Evolutionary conservation across 2,797 vertebrate species (phyloP), one percentile per base, ranked within the genome.

Genomic region (Falco columbarius): DNA sequence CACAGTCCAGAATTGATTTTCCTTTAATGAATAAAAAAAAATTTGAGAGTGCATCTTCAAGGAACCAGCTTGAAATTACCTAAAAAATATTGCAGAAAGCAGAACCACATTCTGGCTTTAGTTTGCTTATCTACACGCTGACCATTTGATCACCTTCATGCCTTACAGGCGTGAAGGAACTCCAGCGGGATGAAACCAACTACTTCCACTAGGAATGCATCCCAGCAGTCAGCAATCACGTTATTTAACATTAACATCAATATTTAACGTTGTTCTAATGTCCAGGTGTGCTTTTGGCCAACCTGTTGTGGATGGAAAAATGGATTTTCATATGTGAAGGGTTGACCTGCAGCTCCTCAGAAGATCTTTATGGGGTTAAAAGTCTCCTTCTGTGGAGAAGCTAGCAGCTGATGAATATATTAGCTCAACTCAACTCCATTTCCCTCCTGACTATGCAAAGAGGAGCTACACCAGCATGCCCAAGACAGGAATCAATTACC

Each of bases 351-450:
- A 75, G 26, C 15, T 40, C 38, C 14, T 51, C 29, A 90, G 34
- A 90, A 79, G 38, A 42, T 40, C 55, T 46, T 38, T 84, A 80
- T 17, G 52, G 59, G 47, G 74, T 91, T 93, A 92, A 93, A 94
- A 89, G 42, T 52, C 67, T 75, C 76, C 24, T 72, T 81, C 52
- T 81, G 2, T 1, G 22, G 38, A 84, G 21, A 86, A 89, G 55
- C 55, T 85, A 93, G 80, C 52, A 91, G 67, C 36, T 94, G 90
- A 96, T 61, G 63, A 95, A 94, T 93, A 55, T 49, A 90, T 87
- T 73, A 73, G 30, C 10, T 84, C 79, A 84, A 70, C 49, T 87
- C 51, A 89, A 82, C 58, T 84, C 47, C 62, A 51, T 81, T 84
- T 73, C 70, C 58, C 71, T 85, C 63, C 81, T 59, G 67, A 89